These are phyloP conservation scores for Orchesella flavescens DNA, from an alignment of 2,888 invertebrate species.

Conservation along the genomic window DNA sequence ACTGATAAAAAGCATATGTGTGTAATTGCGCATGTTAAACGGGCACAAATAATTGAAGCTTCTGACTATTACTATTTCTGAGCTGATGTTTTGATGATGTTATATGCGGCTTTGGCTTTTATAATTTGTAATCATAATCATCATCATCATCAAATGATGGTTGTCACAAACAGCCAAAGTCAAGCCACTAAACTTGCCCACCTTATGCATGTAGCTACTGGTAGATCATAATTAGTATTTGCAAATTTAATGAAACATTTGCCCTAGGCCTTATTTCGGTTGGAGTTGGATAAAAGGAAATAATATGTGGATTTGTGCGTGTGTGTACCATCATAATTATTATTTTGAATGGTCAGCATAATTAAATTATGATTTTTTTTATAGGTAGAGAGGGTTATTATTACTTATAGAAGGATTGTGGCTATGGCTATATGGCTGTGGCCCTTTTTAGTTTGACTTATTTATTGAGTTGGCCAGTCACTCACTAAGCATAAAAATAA, in stretches of 20 bases:
- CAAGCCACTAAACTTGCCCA: neutral
- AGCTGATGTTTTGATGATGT: too few relatives aligned
- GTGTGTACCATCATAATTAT: too few relatives aligned
- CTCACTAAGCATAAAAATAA: neutral
- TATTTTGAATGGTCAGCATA: too few relatives aligned
- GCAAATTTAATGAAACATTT: neutral
- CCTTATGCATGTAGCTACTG: neutral
- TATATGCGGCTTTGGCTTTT: neutral
- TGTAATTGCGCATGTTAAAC: neutral
- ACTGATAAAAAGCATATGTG: neutral
- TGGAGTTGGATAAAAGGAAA: too few relatives aligned
- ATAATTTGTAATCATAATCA: constrained; percentile 19
- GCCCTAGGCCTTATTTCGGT: neutral
- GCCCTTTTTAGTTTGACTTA: neutral
- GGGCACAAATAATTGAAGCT: constrained; percentile 22
- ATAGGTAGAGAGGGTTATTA: neutral
- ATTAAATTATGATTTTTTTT: too few relatives aligned
- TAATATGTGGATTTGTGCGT: too few relatives aligned
- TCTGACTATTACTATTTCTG: neutral
- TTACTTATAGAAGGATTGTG: too few relatives aligned
- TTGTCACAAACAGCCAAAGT: neutral
- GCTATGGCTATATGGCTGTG: too few relatives aligned
- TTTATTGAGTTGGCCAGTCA: neutral
- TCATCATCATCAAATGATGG: neutral
- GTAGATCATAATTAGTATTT: neutral